Evolutionary conservation across 2,888 invertebrate genomes (phyloP), one percentile per base, ranked within the genome.

Genomic region (Lamellibrachia columna): DNA sequence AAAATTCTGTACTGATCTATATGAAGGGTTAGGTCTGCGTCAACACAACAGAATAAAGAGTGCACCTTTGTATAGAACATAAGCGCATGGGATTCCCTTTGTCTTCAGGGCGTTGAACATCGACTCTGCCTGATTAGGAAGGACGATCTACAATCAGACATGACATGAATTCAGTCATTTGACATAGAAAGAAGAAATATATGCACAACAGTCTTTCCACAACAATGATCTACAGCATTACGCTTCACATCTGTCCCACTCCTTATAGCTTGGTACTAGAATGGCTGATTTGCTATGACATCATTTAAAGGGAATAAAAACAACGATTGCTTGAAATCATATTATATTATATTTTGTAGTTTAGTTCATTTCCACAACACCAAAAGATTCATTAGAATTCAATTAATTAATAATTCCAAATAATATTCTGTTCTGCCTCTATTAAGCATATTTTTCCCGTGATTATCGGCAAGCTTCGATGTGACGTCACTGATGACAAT

Each of bases 41-140:
- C 15, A 60, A 60, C 9, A 60, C 11, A 60, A 11, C 11, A 60
- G 8, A 60, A 60, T 60, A 15, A 11, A 22, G 75, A 75, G 22
- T 11, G 93, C 93, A 96, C 97, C 96, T 95, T 96, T 94, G 94
- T 96, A 97, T 90, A 97, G 93, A 93, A 96, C 95, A 92, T 96
- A 95, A 92, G 96, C 95, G 2, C 96, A 96, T 0, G 96, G 95
- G 7, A 97, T 93, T 9, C 96, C 96, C 93, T 96, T 96, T 8
- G 94, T 94, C 92, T 96, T 95, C 9, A 97, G 95, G 90, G 95
- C 96, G 55, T 96, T 95, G 94, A 95, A 96, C 96, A 97, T 96
- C 93, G 94, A 94, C 92, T 96, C 94, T 90, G 97, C 96, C 93
- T 97, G 97, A 92, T 95, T 95, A 7, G 96, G 96, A 22, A 96